Conservation (phyloP, 2,888 invertebrate genomes). For the Ophion obscuratus region DNA sequence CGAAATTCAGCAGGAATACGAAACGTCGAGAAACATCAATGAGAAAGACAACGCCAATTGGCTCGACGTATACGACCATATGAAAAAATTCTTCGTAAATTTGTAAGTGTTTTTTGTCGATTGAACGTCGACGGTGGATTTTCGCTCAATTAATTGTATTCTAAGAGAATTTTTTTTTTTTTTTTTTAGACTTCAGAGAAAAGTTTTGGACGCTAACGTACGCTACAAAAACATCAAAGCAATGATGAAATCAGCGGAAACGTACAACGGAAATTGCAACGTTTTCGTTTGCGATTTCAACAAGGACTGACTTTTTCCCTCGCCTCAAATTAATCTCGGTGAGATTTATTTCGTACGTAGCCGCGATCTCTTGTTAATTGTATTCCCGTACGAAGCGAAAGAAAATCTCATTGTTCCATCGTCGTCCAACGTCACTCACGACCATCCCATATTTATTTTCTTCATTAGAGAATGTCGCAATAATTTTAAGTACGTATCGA, state of each 20-base stretch:
- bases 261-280: slow-evolving; percentile 70
- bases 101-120: slow-evolving; percentile 72
- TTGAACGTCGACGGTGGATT: neutral
- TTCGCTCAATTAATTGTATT: neutral
- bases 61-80: slow-evolving; percentile 68
- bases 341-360: no score
- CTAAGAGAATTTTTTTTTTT: neutral
- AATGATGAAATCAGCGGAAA: slow-evolving; percentile 76
- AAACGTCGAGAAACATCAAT: slow-evolving; percentile 73
- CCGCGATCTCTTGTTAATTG: no score
- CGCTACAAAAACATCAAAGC: slow-evolving; percentile 74
- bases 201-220: slow-evolving; percentile 73
- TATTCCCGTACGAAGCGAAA: no score
- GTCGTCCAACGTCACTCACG: no score
- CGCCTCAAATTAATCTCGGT: neutral
- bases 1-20: slow-evolving; percentile 79
- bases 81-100: slow-evolving; percentile 75
- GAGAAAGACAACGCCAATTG: slow-evolving; percentile 50
- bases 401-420: neutral
- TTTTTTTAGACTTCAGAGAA: slow-evolving; percentile 77
- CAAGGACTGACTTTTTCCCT: slow-evolving; percentile 28
- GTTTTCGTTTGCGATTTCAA: slow-evolving; percentile 71
- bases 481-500: neutral
- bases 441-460: slow-evolving; percentile 21
- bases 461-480: no score